Evolutionary conservation across 2,113 vertebrate genomes (phyloP), one percentile per base, ranked within the genome.

Genomic region (Urocolius indicus): DNA sequence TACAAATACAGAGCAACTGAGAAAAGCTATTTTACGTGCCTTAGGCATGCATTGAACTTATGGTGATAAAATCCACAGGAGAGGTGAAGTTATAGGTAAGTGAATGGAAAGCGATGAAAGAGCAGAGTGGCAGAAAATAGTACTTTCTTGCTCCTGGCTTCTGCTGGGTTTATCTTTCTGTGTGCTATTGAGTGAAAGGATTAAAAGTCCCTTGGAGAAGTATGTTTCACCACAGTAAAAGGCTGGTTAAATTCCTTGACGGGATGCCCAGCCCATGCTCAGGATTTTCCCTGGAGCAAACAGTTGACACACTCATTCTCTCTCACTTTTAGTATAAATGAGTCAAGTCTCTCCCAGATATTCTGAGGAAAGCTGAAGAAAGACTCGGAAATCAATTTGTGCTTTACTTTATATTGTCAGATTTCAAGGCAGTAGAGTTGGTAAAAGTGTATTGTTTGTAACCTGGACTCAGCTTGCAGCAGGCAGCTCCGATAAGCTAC

Each of bases 401-500:
- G 17, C 57, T 79, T 74, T 87, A 21, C 84, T 77, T 84, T 30
- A 38, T 74, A 32, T 71, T 59, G 69, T 75, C 32, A 34, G 81
- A 77, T 69, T 84, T 69, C 55, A 74, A 73, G 94, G 69, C 87
- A 34, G 48, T n/a, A 19, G 41, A 55, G 58, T 30, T 89, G 66
- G 90, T 61, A 59, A n/a, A 86, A 72, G 58, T 3, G 1, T 14
- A 94, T 92, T 97, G 90, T 95, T 95, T 87, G 89, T 61, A 57
- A 36, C 30, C 77, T 66, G 91, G 43, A 49, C 81, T 26, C 13
- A 0, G 58, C 78, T 65, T 1, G 1, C 95, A 95, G 88, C 90
- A 86, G 94, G 94, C 96, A 72, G 83, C 93, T 75, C 73, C 5
- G 80, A 96, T 96, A 96, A 96, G 94, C 79, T 78, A 3, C 0